Evolutionary conservation across 2,888 invertebrate species (phyloP), one percentile per base, ranked within the genome.

Genomic region (Tuberolachnus salignus): DNA sequence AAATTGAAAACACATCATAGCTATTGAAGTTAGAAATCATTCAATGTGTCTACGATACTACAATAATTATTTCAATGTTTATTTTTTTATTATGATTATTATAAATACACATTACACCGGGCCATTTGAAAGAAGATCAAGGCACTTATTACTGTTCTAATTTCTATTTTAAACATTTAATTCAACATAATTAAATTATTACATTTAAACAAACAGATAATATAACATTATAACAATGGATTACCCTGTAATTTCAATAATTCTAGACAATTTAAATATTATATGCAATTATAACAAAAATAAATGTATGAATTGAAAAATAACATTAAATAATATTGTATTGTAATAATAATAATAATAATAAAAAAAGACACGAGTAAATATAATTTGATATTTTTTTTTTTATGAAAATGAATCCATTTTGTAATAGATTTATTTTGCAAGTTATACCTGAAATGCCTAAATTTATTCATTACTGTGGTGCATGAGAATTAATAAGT

Each of bases 101-200:
- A 55, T 61, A 72, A 61, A 61, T 44, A n/a, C 26, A 49, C 49
- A 72, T 34, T 57, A 72, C 61, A 72, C 51, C 72, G 42, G n/a
- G 13, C 21, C 21, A 42, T 51, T 13, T 19, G 16, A 13, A 71
- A 49, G 49, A 61, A 26, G 16, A 26, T 26, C 4, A 49, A 72
- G 23, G 51, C n/a, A 51, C 19, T 19, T 49, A 16, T 51, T 14
- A 26, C 14, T 9, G 23, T 70, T 61, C 14, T 21, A 34, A 34
- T 19, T 72, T 34, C 26, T 34, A 72, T 21, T 44, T 21, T 4
- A 51, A 72, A 51, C 14, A 61, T 51, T 61, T 42, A 1, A 21
- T 63, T 63, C 21, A 42, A 63, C 16, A 73, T 21, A 61, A 63
- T 63, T 34, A 21, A 61, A 34, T 57, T 26, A 9, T 26, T n/a